Percentiles rank a stretch among this genome's conserved stretches.
Evolutionary conservation across 2,113 vertebrate genomes (phyloP).

Genomic region (Antidorcas marsupialis): DNA sequence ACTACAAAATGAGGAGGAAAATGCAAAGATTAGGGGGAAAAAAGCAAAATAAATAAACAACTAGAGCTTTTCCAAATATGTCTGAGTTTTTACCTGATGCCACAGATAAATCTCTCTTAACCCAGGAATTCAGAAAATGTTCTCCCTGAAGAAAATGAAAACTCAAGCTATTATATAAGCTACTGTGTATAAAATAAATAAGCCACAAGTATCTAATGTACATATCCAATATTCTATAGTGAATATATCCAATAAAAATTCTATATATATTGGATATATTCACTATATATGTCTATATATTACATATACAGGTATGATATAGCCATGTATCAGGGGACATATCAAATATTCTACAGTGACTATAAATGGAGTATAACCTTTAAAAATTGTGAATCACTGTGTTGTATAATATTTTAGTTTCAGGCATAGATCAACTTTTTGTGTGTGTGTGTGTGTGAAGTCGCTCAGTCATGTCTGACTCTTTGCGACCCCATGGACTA

Average conservation of each 20-base stretch:
- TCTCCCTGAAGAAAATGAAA: slow-evolving; percentile 56
- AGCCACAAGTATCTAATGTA: background rate
- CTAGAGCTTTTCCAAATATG: background rate
- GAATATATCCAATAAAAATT: background rate
- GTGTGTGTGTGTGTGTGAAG: too few relatives aligned
- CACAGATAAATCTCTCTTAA: slow-evolving; percentile 33
- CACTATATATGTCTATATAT: background rate
- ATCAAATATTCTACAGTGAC: background rate
- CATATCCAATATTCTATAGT: background rate
- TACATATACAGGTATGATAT: background rate
- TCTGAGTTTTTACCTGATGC: slow-evolving; percentile 42
- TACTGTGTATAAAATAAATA: background rate
- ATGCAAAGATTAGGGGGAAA: background rate
- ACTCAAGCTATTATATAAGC: background rate
- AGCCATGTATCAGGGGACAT: background rate
- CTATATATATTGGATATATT: background rate
- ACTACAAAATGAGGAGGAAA: background rate
- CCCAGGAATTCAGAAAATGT: slow-evolving; percentile 61
- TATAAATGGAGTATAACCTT: background rate
- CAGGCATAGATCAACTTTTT: too few relatives aligned
- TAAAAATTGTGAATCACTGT: too few relatives aligned
- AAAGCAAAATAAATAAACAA: background rate
- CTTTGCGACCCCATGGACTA: background rate
- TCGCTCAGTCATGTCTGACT: background rate
- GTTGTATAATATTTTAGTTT: too few relatives aligned